Conservation (phyloP, 2,888 invertebrate genomes). For the Cetonia aurata region DNA sequence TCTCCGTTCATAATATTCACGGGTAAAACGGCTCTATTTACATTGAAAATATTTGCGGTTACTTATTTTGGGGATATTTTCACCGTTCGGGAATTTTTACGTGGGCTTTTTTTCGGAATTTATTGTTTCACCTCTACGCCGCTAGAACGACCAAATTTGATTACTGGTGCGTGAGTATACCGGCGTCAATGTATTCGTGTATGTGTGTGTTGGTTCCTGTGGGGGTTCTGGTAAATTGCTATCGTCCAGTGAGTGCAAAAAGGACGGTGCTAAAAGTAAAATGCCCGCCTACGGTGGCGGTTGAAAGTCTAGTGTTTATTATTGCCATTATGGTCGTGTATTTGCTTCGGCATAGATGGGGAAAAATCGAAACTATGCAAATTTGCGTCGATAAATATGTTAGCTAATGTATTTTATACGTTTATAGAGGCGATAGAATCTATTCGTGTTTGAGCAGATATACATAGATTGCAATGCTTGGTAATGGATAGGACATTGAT, state of each 20-base stretch:
- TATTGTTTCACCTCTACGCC: slow-evolving; percentile 17
- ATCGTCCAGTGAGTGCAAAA: not conserved
- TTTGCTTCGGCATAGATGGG: not conserved
- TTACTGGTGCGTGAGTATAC: slow-evolving; percentile 9
- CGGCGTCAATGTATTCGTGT: not conserved
- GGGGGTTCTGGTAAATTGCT: slow-evolving; percentile 1
- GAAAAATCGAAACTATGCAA: slow-evolving; percentile 34
- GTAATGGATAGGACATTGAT: not conserved
- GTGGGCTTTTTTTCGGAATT: slow-evolving; percentile 20
- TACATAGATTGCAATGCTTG: slow-evolving; percentile 15
- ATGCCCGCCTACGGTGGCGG: not conserved
- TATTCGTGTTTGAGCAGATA: not conserved
- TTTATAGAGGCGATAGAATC: slow-evolving; percentile 20
- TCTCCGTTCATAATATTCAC: slow-evolving; percentile 1
- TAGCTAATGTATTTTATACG: slow-evolving; percentile 31
- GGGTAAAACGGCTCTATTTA: slow-evolving; percentile 9
- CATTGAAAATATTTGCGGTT: slow-evolving; percentile 30
- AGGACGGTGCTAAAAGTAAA: slow-evolving; percentile 9
- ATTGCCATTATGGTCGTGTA: slow-evolving; percentile 24
- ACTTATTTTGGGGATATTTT: slow-evolving; percentile 17
- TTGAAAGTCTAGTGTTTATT: slow-evolving; percentile 18
- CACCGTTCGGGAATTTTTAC: slow-evolving; percentile 17
- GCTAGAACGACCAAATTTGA: slow-evolving; percentile 21
- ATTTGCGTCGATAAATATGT: slow-evolving; percentile 31
- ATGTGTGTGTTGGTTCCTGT: not conserved